Percentiles rank a stretch among this genome's conserved stretches.
phyloP scores from a whole-genome alignment of 2,888 invertebrate species.

The Dasysyrphus albostriatus region DNA sequence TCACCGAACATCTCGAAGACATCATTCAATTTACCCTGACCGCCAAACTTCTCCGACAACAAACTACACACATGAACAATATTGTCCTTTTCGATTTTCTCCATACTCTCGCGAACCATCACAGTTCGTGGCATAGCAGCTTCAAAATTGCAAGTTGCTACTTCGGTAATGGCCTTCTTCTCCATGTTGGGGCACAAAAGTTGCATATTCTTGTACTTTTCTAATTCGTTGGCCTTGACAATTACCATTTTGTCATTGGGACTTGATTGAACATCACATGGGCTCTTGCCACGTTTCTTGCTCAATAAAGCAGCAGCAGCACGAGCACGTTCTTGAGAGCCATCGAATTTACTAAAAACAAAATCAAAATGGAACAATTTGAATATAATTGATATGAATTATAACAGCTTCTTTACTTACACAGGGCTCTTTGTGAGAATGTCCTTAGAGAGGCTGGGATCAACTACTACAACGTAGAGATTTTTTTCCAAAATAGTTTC shows the following conservation, averaged over 20 bases:
- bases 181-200: conserved; percentile 81
- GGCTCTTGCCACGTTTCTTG: conserved; percentile 79
- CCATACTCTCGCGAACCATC: conserved; percentile 79
- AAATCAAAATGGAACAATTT: not conserved
- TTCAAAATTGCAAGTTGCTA: conserved; percentile 81
- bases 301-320: conserved; percentile 81
- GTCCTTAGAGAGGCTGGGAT: conserved; percentile 79
- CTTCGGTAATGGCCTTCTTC: conserved; percentile 81
- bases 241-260: conserved; percentile 79
- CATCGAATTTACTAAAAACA: conserved; percentile 79
- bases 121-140: conserved; percentile 81
- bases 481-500: conserved; percentile 79
- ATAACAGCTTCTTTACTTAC: conserved; percentile 78
- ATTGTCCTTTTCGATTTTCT: conserved; percentile 81
- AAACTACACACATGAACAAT: conserved; percentile 81
- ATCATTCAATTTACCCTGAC: conserved; percentile 80
- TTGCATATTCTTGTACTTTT: conserved; percentile 80
- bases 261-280: conserved; percentile 79
- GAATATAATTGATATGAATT: not conserved
- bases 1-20: conserved; percentile 82
- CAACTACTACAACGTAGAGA: conserved; percentile 81
- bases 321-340: conserved; percentile 79
- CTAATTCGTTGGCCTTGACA: conserved; percentile 80
- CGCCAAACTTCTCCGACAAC: conserved; percentile 81
- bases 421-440: conserved; percentile 79